phyloP scores from a whole-genome alignment of 2,113 vertebrate genomes.

The Eleginops maclovinus region DNA sequence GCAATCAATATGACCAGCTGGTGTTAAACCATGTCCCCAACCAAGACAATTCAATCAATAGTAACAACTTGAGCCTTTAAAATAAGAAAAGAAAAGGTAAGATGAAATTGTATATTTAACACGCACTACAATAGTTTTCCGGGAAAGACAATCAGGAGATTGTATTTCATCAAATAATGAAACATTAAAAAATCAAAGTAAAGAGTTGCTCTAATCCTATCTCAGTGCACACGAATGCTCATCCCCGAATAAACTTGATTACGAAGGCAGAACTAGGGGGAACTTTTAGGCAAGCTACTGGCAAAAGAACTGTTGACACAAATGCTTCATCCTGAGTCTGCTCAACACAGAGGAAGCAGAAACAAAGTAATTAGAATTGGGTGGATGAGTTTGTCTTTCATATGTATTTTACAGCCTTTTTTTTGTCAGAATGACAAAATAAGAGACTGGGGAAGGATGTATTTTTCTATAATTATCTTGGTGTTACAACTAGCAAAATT shows the following conservation, averaged over 20 bases:
- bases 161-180: neutral
- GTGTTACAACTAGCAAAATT: slow-evolving; percentile 15
- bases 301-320: slow-evolving; percentile 5
- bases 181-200: neutral
- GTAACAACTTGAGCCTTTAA: no score
- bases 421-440: neutral
- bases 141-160: neutral
- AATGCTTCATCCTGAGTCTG: neutral
- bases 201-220: no score
- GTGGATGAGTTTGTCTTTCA: neutral
- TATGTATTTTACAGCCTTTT: neutral
- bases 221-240: neutral
- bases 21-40: neutral
- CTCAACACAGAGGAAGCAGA: slow-evolving; percentile 6
- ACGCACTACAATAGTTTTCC: neutral
- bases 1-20: neutral
- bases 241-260: neutral
- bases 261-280: neutral
- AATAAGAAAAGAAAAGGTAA: neutral
- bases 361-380: neutral
- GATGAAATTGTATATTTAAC: neutral
- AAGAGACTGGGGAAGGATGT: neutral
- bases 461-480: neutral
- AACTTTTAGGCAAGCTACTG: neutral
- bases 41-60: no score